phyloP scores from a whole-genome alignment of 2,888 invertebrate species.

The Xanthia togata region DNA sequence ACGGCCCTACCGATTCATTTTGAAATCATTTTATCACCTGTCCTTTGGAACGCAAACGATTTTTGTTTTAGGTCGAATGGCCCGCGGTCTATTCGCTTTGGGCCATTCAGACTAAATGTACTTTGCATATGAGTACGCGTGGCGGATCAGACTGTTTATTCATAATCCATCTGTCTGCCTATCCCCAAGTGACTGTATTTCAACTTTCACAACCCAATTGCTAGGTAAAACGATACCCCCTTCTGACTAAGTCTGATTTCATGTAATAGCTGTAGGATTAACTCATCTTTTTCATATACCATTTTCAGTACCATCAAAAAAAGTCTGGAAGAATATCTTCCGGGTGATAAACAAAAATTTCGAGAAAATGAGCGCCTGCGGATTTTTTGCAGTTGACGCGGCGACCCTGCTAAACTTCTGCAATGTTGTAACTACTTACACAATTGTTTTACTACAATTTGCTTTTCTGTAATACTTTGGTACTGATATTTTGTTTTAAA shows the following conservation, averaged over 20 bases:
- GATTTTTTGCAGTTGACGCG: constrained; percentile 39
- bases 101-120: too few species aligned
- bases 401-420: constrained; percentile 45
- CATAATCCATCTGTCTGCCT: too few species aligned
- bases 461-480: constrained; percentile 43
- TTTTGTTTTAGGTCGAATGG: too few species aligned
- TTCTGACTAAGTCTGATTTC: neutral
- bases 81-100: too few species aligned
- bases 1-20: too few species aligned
- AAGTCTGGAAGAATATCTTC: constrained; percentile 57
- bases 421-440: constrained; percentile 48
- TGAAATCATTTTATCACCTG: too few species aligned
- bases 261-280: neutral
- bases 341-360: constrained; percentile 40
- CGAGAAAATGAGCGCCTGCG: constrained; percentile 44
- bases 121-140: too few species aligned
- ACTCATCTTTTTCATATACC: neutral
- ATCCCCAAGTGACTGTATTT: too few species aligned
- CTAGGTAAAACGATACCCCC: neutral
- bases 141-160: neutral
- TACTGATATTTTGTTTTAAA: neutral
- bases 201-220: neutral
- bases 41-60: too few species aligned
- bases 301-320: constrained; percentile 49
- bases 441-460: constrained; percentile 56